Percentiles rank a stretch among this genome's conserved stretches.
Evolutionary conservation across 2,113 vertebrate species (phyloP).

Genomic region (Marmota monax): DNA sequence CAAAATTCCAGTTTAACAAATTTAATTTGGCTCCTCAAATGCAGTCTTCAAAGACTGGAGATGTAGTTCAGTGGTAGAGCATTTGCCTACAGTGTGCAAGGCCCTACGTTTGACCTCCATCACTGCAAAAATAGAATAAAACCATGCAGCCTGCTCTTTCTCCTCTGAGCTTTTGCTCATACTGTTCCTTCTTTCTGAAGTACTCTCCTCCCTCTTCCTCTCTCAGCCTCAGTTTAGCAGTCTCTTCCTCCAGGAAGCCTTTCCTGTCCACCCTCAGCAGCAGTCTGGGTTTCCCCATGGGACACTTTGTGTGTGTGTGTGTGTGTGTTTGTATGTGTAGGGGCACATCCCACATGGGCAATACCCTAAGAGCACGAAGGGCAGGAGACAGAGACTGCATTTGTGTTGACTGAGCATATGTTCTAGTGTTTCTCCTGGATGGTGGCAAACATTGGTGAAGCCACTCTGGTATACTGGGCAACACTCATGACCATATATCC

Average conservation of each 20-base stretch:
- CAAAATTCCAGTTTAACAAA: background rate
- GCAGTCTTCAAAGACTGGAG: background rate
- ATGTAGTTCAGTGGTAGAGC: background rate
- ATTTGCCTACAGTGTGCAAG: background rate
- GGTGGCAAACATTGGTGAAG: no score
- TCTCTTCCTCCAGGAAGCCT: conserved; percentile 35
- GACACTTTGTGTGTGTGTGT: background rate
- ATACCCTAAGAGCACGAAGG: background rate
- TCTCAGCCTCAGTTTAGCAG: background rate
- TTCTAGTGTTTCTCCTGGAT: background rate
- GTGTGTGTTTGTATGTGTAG: no score
- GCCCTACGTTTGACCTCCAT: background rate
- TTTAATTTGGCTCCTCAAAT: background rate
- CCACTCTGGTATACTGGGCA: background rate
- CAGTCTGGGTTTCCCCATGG: background rate
- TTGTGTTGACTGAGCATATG: background rate
- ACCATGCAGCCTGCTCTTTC: background rate
- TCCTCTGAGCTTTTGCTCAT: background rate
- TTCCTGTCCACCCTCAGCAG: background rate
- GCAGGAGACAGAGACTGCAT: background rate
- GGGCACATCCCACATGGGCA: no score
- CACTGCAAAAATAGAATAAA: background rate
- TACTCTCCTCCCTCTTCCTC: background rate
- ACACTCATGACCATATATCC: rapidly evolving
- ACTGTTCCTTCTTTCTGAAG: background rate